These are phyloP conservation scores for Pachyramphus minor DNA, from an alignment of 2,113 vertebrate genomes.

Conservation along the genomic window DNA sequence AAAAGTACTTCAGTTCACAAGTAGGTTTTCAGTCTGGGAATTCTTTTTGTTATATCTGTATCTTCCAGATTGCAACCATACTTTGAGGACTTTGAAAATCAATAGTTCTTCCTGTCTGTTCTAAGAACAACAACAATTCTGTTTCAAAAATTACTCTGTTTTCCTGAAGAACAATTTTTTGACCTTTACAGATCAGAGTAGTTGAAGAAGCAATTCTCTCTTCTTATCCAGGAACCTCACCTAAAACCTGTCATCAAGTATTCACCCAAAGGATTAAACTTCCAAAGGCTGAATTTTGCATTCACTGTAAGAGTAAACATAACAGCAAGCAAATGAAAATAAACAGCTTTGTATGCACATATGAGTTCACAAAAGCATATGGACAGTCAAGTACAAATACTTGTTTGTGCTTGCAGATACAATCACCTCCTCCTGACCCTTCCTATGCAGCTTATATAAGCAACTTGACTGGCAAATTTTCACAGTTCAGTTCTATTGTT, in stretches of 20 bases:
- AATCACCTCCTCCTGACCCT: not conserved
- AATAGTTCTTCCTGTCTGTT: not conserved
- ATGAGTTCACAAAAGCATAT: not conserved
- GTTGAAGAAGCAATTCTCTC: not conserved
- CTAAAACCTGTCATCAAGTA: slow-evolving; percentile 7
- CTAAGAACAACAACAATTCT: not conserved
- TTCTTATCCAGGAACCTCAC: not conserved
- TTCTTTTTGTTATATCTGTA: not conserved
- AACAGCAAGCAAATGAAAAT: not conserved
- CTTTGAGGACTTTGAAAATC: not conserved
- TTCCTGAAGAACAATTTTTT: not conserved
- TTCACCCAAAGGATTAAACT: not conserved
- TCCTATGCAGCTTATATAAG: not conserved
- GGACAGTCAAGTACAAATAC: not conserved
- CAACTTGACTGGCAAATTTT: not conserved
- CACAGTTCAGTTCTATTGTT: not conserved
- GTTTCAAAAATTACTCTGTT: not conserved
- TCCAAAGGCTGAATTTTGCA: not conserved
- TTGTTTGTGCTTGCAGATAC: not conserved
- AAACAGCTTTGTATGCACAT: not conserved
- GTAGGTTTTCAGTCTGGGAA: not conserved
- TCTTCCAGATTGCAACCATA: not conserved
- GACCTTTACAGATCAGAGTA: not conserved
- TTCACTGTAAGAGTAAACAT: not conserved
- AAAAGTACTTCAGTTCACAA: not conserved